A percentile compares a stretch with the other conserved stretches of the same genome.
Conservation (phyloP, 1,140 invertebrate species). For the Nixonia krombeini region DNA sequence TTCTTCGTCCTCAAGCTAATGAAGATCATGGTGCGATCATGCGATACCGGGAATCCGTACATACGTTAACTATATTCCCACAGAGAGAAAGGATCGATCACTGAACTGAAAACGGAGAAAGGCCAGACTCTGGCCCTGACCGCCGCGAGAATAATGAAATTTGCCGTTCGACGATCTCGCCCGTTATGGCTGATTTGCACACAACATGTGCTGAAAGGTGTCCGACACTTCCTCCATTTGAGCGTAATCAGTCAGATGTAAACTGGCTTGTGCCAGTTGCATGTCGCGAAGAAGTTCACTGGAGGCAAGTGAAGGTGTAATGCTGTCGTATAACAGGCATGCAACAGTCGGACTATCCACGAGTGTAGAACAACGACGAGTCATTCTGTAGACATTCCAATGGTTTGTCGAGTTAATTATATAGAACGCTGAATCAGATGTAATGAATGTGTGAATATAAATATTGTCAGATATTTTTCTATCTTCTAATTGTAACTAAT, state of each 20-base stretch:
- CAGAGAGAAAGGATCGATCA: conserved; percentile 25
- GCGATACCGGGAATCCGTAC: neutral
- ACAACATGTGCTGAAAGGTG: neutral
- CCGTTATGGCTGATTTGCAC: neutral
- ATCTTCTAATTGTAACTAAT: no score
- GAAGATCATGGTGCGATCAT: conserved; percentile 7
- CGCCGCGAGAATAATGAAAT: conserved; percentile 19
- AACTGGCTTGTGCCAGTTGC: neutral
- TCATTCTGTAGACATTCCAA: no score
- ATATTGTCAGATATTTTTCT: no score
- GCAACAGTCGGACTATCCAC: no score
- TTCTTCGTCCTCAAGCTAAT: conserved; percentile 15
- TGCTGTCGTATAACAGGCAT: no score
- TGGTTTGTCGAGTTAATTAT: no score
- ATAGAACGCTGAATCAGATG: no score
- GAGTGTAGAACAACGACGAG: no score
- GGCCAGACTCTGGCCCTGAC: conserved; percentile 36
- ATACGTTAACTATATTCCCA: neutral
- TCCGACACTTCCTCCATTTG: conserved; percentile 7
- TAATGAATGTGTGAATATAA: no score
- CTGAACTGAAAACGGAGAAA: conserved; percentile 31
- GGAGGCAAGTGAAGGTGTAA: neutral
- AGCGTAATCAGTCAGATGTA: neutral
- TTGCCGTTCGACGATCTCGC: conserved; percentile 4
- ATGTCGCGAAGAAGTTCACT: neutral